Percentiles rank a stretch among this genome's conserved stretches.
These are phyloP conservation scores for Anomalospiza imberbis DNA, from an alignment of 2,797 vertebrate species.

Conservation along the genomic window DNA sequence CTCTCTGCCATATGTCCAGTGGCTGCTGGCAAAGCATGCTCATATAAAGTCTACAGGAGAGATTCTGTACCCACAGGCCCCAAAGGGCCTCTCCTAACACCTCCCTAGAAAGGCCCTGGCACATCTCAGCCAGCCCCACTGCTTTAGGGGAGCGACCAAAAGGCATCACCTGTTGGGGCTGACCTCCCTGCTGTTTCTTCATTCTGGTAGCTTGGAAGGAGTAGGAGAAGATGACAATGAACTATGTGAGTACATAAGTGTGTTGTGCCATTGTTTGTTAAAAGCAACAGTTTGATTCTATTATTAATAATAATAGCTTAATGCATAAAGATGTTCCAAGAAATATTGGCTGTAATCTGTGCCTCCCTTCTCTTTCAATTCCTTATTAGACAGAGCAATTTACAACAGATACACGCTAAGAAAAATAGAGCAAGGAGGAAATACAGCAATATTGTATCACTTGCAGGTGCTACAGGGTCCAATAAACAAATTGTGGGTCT, in stretches of 20 bases:
- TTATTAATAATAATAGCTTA: background rate
- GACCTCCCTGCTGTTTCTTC: background rate
- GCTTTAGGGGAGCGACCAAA: background rate
- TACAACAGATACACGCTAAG: background rate
- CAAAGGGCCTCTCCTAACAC: background rate
- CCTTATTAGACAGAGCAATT: background rate
- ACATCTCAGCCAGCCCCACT: background rate
- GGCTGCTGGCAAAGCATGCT: background rate
- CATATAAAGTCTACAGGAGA: background rate
- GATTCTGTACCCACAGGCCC: no score
- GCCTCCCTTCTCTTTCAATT: background rate
- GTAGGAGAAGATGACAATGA: background rate
- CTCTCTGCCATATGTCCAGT: fast-evolving
- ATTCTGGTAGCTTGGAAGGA: background rate
- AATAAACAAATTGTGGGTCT: background rate
- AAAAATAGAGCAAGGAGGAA: background rate
- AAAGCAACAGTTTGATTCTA: background rate
- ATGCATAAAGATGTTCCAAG: background rate
- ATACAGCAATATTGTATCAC: no score
- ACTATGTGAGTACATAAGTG: fast-evolving
- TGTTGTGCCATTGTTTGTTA: background rate
- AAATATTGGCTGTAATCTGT: background rate
- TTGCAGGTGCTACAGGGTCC: background rate
- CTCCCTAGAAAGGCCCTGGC: background rate
- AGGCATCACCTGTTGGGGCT: fast-evolving